Evolutionary conservation across 2,888 invertebrate genomes (phyloP).

Genomic region (Aelia acuminata): DNA sequence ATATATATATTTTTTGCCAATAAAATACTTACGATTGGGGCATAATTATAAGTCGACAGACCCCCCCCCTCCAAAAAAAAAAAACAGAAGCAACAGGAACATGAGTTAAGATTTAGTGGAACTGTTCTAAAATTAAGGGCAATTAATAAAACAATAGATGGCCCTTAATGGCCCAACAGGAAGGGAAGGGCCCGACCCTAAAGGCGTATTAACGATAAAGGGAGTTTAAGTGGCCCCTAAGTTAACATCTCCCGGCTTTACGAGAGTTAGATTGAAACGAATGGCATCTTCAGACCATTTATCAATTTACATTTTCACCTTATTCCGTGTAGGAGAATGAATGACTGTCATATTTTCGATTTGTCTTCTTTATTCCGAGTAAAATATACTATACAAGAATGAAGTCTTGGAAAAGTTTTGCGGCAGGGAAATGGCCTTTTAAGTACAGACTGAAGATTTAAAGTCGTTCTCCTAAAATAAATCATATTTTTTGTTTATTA

Average conservation of each 20-base stretch:
- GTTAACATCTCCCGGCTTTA: not conserved
- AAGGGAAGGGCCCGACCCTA: not conserved
- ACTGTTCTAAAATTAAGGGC: slow-evolving; percentile 2
- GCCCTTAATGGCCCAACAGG: not conserved
- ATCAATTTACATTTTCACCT: not conserved
- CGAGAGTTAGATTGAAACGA: slow-evolving; percentile 16
- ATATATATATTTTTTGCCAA: too few species aligned
- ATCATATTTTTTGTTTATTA: too few species aligned
- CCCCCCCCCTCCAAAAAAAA: too few species aligned
- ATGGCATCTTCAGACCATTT: not conserved
- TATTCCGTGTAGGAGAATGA: not conserved
- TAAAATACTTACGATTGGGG: too few species aligned
- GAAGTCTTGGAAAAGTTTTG: not conserved
- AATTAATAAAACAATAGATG: slow-evolving; percentile 40
- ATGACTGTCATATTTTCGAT: slow-evolving; percentile 1
- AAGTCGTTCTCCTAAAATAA: too few species aligned
- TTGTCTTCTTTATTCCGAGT: not conserved
- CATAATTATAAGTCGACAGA: too few species aligned
- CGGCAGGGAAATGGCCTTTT: not conserved
- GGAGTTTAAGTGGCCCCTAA: slow-evolving; percentile 39
- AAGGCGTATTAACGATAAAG: slow-evolving; percentile 15
- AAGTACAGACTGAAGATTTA: not conserved
- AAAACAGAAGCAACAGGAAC: not conserved
- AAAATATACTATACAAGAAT: not conserved
- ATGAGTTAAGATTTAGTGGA: not conserved